Base-by-base conservation (phyloP, 2,113 vertebrate species). In the Raja brachyura region DNA sequence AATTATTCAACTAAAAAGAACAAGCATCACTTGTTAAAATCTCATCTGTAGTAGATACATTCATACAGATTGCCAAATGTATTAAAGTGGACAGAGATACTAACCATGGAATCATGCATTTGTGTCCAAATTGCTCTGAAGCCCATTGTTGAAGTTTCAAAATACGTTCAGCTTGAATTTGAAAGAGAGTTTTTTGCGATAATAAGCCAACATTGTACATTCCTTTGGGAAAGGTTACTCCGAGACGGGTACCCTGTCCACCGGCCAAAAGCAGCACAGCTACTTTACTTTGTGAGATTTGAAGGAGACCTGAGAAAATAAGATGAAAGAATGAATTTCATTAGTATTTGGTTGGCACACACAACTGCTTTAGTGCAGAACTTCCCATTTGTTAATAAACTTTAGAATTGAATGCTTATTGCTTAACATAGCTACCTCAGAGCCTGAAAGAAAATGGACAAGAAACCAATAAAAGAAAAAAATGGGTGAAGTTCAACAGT, bases 181-280 rank as follows among this genome's bases (percentile, higher is more conserved):
- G 98, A 96, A 99, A 99, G 93, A 99, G 98, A n/a, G 98, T 98
- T 96, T 99, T 99, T 95, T 95, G 97, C 73, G 98, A 99, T 0
- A 97, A 98, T 94, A 99, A 95, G 63, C 97, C 97, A n/a, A 99
- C 98, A 93, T 99, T 97, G 93, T 97, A 99, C 98, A 99, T 99
- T 94, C 98, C 98, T 96, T 99, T 99, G 63, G 98, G 98, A 95
- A 98, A 98, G 1, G 97, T 94, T 93, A 99, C 98, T 18, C 98
- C 98, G 61, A 99, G 96, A 92, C 98, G 96, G 74, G 98, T 99
- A 4, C 98, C 98, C 94, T 99, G 98, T 63, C 98, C 98, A 13
- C 98, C 98, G 54, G 98, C 98, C 94, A 99, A 94, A 76, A 99
- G 97, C 90, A 99, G 95, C 74, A 86, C 98, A 0, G 98, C 98